These are phyloP conservation scores for Prionailurus viverrinus DNA, from an alignment of 2,113 vertebrate species.

Conservation along the genomic window DNA sequence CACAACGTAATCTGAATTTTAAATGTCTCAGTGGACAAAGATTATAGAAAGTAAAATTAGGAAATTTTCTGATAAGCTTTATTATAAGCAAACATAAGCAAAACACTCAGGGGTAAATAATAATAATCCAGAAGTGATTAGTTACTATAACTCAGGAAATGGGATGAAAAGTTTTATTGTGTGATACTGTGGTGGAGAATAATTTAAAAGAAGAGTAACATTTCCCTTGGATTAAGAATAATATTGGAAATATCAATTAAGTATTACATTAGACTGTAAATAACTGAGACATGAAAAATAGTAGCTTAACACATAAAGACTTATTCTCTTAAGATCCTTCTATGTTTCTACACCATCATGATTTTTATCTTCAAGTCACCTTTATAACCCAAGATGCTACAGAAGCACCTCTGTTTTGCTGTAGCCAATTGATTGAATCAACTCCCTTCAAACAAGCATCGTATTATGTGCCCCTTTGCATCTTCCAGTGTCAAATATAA, in stretches of 20 bases:
- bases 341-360: background rate
- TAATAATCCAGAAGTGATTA: background rate
- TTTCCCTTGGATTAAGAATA: slow-evolving; percentile 41
- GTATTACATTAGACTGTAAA: slow-evolving; percentile 19
- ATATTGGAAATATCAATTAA: slow-evolving; percentile 43
- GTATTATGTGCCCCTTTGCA: background rate
- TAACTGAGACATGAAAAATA: background rate
- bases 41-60: slow-evolving; percentile 13
- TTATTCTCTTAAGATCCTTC: background rate
- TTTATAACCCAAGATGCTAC: background rate
- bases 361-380: background rate
- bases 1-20: background rate
- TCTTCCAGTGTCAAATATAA: background rate
- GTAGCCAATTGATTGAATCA: background rate
- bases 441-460: background rate
- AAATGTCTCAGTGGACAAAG: background rate
- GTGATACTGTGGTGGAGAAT: background rate
- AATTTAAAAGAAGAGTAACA: background rate
- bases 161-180: background rate
- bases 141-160: background rate
- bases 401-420: background rate
- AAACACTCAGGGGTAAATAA: background rate
- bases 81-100: background rate
- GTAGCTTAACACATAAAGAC: background rate
- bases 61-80: slow-evolving; percentile 35